These are phyloP conservation scores for Campylorhamphus procurvoides DNA, from an alignment of 2,113 vertebrate genomes.

Conservation along the genomic window DNA sequence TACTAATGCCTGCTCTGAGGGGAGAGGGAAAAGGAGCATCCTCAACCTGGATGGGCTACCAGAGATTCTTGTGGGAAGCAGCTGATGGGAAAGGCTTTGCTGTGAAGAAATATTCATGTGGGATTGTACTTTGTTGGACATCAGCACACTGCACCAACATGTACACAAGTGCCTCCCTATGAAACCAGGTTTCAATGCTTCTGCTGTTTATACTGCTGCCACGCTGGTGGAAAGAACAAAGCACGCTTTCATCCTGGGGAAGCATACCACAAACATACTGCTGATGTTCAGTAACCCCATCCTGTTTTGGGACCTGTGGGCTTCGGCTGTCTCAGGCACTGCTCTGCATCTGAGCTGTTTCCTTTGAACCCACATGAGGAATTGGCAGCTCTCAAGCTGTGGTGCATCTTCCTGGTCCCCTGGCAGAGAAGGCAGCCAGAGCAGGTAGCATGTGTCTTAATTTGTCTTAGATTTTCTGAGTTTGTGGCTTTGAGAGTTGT, in stretches of 20 bases:
- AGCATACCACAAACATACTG: background rate
- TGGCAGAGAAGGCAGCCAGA: background rate
- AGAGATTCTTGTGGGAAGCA: background rate
- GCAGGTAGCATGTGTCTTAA: background rate
- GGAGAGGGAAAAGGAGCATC: background rate
- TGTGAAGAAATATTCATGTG: background rate
- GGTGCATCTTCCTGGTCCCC: background rate
- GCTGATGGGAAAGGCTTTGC: background rate
- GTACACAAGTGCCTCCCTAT: background rate
- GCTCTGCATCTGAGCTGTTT: background rate
- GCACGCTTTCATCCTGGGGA: background rate
- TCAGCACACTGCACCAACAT: background rate
- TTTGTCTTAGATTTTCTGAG: background rate
- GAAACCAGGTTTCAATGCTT: background rate
- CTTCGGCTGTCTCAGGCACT: background rate
- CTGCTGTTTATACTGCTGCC: background rate
- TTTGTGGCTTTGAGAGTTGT: background rate
- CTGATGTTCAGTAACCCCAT: background rate
- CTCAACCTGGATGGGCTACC: background rate
- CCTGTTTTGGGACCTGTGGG: accelerated
- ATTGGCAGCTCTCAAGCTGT: background rate
- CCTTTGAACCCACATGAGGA: background rate
- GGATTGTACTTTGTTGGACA: background rate
- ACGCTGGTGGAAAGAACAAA: background rate
- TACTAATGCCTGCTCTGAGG: background rate